Base-by-base conservation (phyloP, 2,113 vertebrate genomes). In the Cichladusa arquata region DNA sequence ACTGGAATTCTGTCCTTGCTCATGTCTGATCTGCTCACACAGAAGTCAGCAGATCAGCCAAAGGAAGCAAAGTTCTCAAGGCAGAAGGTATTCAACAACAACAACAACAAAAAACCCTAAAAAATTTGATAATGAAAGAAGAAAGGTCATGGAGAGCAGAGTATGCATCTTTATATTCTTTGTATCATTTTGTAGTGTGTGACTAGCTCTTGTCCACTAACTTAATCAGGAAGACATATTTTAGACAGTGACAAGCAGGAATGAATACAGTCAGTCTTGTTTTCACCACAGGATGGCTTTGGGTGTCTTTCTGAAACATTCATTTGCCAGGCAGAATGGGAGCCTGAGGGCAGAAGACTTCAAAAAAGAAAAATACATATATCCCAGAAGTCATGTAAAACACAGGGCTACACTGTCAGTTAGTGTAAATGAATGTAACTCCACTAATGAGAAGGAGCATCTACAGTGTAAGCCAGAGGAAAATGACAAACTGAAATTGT, bases 151-250 rank as follows among this genome's bases (percentile, higher is more conserved):
- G 13, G 29, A 44, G 80, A 90, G 86, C 82, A 86, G 67, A 40
- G 47, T 18, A 51, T 40, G 31, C 72, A 40, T 94, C 67, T 86
- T 86, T 73, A 83, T 86, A 70, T 20, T 86, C 90, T 90, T 72
- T 94, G 88, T 40, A 38, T 88, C 11, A 3, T 12, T 44, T 8
- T 70, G 60, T 47, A 45, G 47, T 88, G 47, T 92, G 88, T 58
- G 42, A 93, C 67, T 61, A 92, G 92, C 67, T 93, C 79, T 95
- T 92, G 87, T 90, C 92, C 88, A 58, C 79, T 97, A 94, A 97
- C 90, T 92, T 93, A 96, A 95, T 96, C 92, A 97, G 94, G 92
- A 96, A 96, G 96, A 86, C 90, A 96, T 96, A 96, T 95, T 94
- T 96, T 96, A 96, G 85, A 83, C 67, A 88, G 85, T 94, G 95